Evolutionary conservation across 2,797 vertebrate species (phyloP).

Genomic region (Malurus leucopterus): DNA sequence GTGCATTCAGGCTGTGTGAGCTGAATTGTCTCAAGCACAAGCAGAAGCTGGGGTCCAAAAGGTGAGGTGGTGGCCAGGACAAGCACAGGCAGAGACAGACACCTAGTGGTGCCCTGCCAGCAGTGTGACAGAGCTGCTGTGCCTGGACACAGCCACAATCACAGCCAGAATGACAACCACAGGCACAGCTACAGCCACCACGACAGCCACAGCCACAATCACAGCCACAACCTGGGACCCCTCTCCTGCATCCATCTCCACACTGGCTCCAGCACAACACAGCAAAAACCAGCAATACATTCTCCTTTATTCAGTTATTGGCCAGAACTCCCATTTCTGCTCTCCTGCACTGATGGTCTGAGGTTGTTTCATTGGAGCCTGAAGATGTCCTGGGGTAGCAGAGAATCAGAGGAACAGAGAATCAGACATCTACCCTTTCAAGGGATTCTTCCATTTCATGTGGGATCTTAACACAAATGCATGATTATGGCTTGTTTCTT

Average conservation of each 20-base stretch:
- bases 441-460: neutral
- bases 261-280: neutral
- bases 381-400: neutral
- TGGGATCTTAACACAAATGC: neutral
- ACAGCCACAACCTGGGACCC: neutral
- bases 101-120: slow-evolving; percentile 61
- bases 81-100: slow-evolving; percentile 60
- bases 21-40: slow-evolving; percentile 56
- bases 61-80: neutral
- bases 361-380: neutral
- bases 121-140: neutral
- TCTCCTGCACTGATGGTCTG: neutral
- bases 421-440: neutral
- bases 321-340: neutral
- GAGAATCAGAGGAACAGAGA: neutral
- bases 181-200: too few species aligned
- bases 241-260: neutral
- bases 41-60: slow-evolving; percentile 42
- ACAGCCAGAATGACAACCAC: neutral
- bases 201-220: neutral
- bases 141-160: too few species aligned
- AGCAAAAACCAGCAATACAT: neutral
- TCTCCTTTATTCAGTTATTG: neutral
- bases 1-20: slow-evolving; percentile 52
- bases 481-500: neutral